Conservation (phyloP, 1,140 invertebrate species). For the Solenopsis fugax region DNA sequence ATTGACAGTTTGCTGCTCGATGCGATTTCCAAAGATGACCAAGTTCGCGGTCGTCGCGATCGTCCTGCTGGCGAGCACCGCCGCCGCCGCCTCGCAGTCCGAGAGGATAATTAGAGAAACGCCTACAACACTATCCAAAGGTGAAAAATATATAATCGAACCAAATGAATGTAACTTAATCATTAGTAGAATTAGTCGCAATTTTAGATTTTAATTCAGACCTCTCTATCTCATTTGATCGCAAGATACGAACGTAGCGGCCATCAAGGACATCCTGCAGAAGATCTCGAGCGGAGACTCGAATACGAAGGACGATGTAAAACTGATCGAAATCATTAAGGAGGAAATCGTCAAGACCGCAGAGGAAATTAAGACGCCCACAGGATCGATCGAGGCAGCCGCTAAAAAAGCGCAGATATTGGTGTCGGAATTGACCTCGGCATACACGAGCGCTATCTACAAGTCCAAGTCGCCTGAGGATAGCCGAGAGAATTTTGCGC, state of each 20-base stretch:
- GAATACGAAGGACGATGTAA: constrained; percentile 61
- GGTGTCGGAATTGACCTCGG: constrained; percentile 75
- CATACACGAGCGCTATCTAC: constrained; percentile 77
- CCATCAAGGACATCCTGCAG: constrained; percentile 64
- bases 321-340: constrained; percentile 72
- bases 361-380: constrained; percentile 64
- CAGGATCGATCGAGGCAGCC: constrained; percentile 74
- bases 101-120: constrained; percentile 40
- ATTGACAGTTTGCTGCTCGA: constrained; percentile 64
- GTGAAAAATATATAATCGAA: constrained; percentile 60
- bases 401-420: constrained; percentile 73
- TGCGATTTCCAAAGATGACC: constrained; percentile 68
- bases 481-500: constrained; percentile 62
- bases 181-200: background rate
- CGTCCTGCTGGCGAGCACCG: constrained; percentile 59
- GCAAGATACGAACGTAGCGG: constrained; percentile 58
- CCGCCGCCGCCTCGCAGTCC: constrained; percentile 15
- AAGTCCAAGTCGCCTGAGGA: constrained; percentile 69
- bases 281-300: constrained; percentile 71
- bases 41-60: constrained; percentile 64
- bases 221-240: background rate
- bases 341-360: constrained; percentile 71
- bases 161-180: background rate
- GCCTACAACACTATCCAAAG: constrained; percentile 22
- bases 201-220: background rate